Percentiles rank a stretch among this genome's conserved stretches.
Evolutionary conservation across 2,113 vertebrate genomes (phyloP).

Genomic region (Fregata magnificens): DNA sequence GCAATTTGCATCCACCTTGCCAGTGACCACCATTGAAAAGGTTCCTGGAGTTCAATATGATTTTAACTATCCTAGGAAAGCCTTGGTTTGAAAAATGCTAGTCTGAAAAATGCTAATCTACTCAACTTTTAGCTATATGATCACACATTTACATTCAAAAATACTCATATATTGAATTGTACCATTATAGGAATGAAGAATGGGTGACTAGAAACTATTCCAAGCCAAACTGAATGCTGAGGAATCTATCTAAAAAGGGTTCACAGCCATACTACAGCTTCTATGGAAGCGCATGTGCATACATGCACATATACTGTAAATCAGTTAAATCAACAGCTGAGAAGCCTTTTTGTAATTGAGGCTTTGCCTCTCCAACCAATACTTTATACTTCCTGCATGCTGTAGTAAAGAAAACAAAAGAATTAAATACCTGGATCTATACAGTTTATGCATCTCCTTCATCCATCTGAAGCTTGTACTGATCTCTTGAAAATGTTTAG

Average conservation of each 20-base stretch:
- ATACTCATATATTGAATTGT: neutral
- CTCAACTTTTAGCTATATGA: neutral
- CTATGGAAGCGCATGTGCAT: neutral
- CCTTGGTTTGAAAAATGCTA: neutral
- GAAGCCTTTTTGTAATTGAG: neutral
- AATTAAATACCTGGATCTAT: neutral
- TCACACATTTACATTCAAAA: neutral
- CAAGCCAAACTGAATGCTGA: neutral
- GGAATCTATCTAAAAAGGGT: neutral
- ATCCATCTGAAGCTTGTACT: neutral
- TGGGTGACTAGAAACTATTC: neutral
- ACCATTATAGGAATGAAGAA: neutral
- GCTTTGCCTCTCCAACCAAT: neutral
- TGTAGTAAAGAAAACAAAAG: neutral
- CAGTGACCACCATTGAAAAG: neutral
- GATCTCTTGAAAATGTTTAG: neutral
- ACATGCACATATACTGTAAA: neutral
- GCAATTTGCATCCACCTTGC: neutral
- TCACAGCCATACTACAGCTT: neutral
- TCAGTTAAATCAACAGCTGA: neutral
- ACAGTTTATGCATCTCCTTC: neutral
- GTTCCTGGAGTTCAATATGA: neutral
- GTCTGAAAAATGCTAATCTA: neutral
- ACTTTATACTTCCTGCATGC: accelerated
- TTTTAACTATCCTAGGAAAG: neutral